Evolutionary conservation across 2,797 vertebrate genomes (phyloP), one percentile per base, ranked within the genome.

Genomic region (Silurus aristotelis): DNA sequence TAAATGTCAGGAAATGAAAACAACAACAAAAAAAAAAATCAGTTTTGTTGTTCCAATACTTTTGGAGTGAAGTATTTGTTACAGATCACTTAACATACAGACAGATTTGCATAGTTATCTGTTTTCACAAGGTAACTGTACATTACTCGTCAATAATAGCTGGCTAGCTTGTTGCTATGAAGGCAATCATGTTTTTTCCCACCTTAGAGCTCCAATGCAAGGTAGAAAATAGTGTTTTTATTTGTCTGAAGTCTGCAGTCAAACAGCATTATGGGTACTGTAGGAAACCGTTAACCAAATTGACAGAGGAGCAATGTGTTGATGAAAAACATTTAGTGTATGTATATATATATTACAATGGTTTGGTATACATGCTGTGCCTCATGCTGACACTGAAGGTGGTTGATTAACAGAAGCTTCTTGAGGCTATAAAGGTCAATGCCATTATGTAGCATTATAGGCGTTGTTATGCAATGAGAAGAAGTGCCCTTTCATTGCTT

Each of bases 381-480:
- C 20, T 55, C 67, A 58, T 68, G 77, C 60, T 80, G 58, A 80
- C 56, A 38, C 43, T 61, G 64, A 78, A 38, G 58, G 61, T 14
- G 55, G 71, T 38, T 31, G 55, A 68, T 80, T 72, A 80, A 81
- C 61, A 60, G 52, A 81, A 70, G 12, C 25, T 63, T 73, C 78
- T 77, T 70, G 43, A 84, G 70, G 61, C 43, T 25, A 20, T 81
- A 84, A 87, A 77, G 71, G 83, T 84, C 86, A 82, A 4, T 87
- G 87, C 83, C 83, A 82, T 85, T 81, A 73, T 46, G 31, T 66
- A 85, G 83, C 85, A 82, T 87, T 88, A 84, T 76, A 71, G 68
- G 78, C 56, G 56, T 56, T 80, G 82, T 87, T 83, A 86, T 87
- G 83, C 83, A 88, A 84, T 61, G 22, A 76, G 75, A 81, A 76